Conservation (phyloP, 1,140 invertebrate genomes). For the Potamilus streckersoni region DNA sequence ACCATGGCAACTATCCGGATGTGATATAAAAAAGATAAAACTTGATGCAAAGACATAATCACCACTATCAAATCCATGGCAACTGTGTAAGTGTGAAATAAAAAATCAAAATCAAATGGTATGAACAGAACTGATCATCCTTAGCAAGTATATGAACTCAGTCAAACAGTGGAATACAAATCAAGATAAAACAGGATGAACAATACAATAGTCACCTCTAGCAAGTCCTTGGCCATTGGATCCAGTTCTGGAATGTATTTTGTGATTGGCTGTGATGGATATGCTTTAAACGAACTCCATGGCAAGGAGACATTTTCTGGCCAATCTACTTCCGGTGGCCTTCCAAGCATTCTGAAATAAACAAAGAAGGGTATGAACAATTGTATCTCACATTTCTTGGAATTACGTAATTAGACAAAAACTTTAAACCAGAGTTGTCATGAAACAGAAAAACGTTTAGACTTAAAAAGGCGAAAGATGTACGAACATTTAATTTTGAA, state of each 20-base stretch:
- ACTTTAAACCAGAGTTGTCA: no score
- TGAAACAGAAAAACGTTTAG: no score
- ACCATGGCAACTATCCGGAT: no score
- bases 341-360: constrained; percentile 61
- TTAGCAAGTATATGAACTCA: neutral
- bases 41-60: neutral
- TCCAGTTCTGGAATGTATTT: constrained; percentile 90
- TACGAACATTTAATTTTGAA: no score
- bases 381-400: no score
- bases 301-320: constrained; percentile 81
- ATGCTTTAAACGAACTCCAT: constrained; percentile 77
- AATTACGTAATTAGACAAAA: no score
- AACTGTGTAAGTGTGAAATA: neutral
- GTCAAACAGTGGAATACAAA: neutral
- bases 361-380: neutral
- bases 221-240: constrained; percentile 89
- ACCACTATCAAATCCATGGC: neutral
- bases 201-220: constrained; percentile 74
- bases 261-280: constrained; percentile 49
- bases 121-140: neutral
- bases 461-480: no score
- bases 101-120: neutral
- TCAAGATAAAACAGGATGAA: neutral
- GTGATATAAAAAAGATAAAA: no score
- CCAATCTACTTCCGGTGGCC: constrained; percentile 64